Conservation (phyloP, 1,140 invertebrate genomes). For the Littorina saxatilis region DNA sequence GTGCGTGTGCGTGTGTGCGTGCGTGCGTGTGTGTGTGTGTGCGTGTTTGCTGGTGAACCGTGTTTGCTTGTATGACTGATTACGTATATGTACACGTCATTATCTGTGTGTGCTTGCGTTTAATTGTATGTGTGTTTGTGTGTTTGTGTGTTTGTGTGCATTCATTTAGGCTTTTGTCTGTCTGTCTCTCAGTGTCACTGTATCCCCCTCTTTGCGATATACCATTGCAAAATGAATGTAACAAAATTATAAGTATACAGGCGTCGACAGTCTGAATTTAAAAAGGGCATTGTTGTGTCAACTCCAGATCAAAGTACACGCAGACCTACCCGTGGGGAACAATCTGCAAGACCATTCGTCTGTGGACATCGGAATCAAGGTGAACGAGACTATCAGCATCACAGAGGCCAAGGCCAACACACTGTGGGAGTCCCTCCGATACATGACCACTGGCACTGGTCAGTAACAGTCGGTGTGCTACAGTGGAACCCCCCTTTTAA, state of each 20-base stretch:
- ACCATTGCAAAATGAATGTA: too few relatives aligned
- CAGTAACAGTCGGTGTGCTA: too few relatives aligned
- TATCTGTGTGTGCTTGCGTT: conserved; percentile 8
- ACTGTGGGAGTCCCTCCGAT: conserved; percentile 32
- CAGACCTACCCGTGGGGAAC: conserved; percentile 74
- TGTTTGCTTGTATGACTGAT: background rate
- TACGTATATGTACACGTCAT: background rate
- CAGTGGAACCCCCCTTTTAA: conserved; percentile 41
- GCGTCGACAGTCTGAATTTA: too few relatives aligned
- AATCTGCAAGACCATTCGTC: conserved; percentile 86
- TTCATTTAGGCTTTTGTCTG: background rate
- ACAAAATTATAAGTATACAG: too few relatives aligned
- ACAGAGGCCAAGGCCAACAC: background rate
- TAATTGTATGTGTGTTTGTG: too few relatives aligned
- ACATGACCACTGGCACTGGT: too few relatives aligned
- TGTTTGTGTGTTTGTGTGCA: too few relatives aligned
- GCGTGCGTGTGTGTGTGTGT: background rate
- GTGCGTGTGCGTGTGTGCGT: conserved; percentile 5
- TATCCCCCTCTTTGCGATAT: too few relatives aligned
- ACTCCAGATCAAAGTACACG: background rate
- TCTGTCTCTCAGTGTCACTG: too few relatives aligned
- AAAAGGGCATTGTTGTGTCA: too few relatives aligned
- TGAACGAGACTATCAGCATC: conserved; percentile 9
- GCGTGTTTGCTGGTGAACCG: background rate
- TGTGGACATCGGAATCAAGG: conserved; percentile 7